Base-by-base conservation (phyloP, 2,113 vertebrate genomes). In the Patagioenas fasciata region DNA sequence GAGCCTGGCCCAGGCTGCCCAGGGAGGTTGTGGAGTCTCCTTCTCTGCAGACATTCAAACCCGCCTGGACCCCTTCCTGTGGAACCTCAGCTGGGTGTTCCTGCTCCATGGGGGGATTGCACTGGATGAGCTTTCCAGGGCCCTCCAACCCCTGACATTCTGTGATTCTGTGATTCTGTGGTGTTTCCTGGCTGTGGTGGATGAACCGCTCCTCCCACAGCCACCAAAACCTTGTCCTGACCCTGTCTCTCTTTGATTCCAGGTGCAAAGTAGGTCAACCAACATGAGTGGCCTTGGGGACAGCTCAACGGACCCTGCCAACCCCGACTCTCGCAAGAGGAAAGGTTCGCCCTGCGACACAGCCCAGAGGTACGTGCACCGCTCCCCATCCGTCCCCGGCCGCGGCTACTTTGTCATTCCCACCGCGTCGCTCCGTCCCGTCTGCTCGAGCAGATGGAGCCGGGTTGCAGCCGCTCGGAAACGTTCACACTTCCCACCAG, bases 241-340 rank as follows among this genome's bases (percentile, higher is more conserved):
- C 58, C 69, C 69, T 91, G n/a, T 85, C 29, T 36, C 61, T 93
- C 81, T 80, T 78, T 1, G 18, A 7, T 91, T 96, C 34, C 94
- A 99, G 99, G 98, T 98, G 98, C 98, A 97, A 98, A 97, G 91
- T 98, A 98, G 97, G 97, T 98, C 98, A 98, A 98, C 96, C 98
- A 99, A 98, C 97, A 99, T 99, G 99, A 99, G 99, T 97, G 98
- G 99, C 97, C 98, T 99, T 31, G 99, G 99, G 98, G 99, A 99
- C 97, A 98, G 98, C 95, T 98, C 98, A 80, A 98, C 98, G 20
- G 99, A 99, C 97, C 98, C 98, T 80, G 97, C 97, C 91, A 98
- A 98, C 96, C 97, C 98, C 34, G 99, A 99, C 96, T 98, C 98
- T 69, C 98, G 98, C 84, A 99, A 99, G 98, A 99, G 99, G 96